A percentile compares a stretch with the other conserved stretches of the same genome.
Evolutionary conservation across 2,797 vertebrate species (phyloP).

Genomic region (Peromyscus nudipes): DNA sequence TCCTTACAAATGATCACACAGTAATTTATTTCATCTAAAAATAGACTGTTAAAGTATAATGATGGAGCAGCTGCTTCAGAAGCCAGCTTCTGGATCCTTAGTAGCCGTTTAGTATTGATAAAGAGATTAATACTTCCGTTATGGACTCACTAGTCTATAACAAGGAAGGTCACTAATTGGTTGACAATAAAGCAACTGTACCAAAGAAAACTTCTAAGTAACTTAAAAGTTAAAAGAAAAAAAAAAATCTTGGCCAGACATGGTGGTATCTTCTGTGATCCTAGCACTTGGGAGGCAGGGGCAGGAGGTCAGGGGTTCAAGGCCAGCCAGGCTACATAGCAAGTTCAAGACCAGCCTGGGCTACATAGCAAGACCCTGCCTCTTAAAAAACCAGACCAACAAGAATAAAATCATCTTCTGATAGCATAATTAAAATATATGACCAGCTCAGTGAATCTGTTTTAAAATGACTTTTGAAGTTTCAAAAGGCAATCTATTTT

Average conservation of each 20-base stretch:
- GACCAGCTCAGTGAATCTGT: neutral
- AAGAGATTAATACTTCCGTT: slow-evolving; percentile 60
- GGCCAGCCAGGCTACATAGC: neutral
- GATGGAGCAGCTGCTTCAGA: slow-evolving; percentile 48
- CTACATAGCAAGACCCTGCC: neutral
- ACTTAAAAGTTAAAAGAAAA: slow-evolving; percentile 56
- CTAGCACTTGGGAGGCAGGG: neutral
- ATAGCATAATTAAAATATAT: slow-evolving; percentile 60
- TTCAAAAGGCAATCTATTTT: slow-evolving; percentile 31
- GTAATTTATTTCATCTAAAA: slow-evolving; percentile 64
- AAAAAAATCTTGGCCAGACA: neutral
- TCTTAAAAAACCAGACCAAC: neutral
- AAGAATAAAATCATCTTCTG: slow-evolving; percentile 22
- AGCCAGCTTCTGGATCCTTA: slow-evolving; percentile 78
- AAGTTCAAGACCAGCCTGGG: slow-evolving; percentile 28
- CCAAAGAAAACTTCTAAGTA: slow-evolving; percentile 56
- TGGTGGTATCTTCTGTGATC: neutral
- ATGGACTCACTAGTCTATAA: slow-evolving; percentile 70
- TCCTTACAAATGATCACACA: slow-evolving; percentile 63
- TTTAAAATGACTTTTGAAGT: slow-evolving; percentile 61
- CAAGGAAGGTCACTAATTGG: slow-evolving; percentile 58
- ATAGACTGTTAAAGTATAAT: slow-evolving; percentile 49
- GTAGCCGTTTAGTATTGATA: slow-evolving; percentile 55
- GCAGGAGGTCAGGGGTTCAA: neutral
- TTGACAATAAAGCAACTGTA: slow-evolving; percentile 67